Evolutionary conservation across 2,888 invertebrate species (phyloP).

Genomic region (Eupithecia tripunctaria): DNA sequence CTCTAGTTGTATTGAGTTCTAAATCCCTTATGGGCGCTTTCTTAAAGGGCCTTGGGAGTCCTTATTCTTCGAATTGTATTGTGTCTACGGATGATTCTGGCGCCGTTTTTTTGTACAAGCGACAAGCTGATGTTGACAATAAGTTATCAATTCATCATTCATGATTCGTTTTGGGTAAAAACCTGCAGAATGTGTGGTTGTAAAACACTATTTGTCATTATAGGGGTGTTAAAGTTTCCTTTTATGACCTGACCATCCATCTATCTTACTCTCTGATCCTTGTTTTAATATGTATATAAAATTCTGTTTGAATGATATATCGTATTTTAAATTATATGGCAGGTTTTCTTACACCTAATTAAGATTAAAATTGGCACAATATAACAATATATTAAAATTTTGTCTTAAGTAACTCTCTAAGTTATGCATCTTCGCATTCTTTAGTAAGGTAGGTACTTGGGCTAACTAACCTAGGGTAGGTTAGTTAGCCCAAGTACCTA

Average conservation of each 20-base stretch:
- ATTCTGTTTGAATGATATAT: not conserved
- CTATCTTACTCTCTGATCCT: not conserved
- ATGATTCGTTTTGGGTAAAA: slow-evolving; percentile 28
- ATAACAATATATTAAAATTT: not conserved
- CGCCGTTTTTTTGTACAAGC: slow-evolving; percentile 50
- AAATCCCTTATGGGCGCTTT: slow-evolving; percentile 23
- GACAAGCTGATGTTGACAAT: slow-evolving; percentile 35
- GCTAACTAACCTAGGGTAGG: not conserved
- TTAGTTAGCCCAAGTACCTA: too few species aligned
- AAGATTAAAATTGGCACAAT: not conserved
- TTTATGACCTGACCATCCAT: not conserved
- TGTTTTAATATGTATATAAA: not conserved
- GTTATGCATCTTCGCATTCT: not conserved
- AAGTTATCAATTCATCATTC: slow-evolving; percentile 39
- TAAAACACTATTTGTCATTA: slow-evolving; percentile 35
- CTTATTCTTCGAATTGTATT: slow-evolving; percentile 52
- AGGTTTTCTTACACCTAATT: not conserved
- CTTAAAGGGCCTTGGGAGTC: slow-evolving; percentile 40
- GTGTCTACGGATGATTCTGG: slow-evolving; percentile 53
- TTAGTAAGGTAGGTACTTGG: not conserved
- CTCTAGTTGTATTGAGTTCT: slow-evolving; percentile 17
- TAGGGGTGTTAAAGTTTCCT: not conserved
- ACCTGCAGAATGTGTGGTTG: slow-evolving; percentile 37
- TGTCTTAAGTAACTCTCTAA: not conserved
- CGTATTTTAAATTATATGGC: not conserved